A percentile compares a stretch with the other conserved stretches of the same genome.
These are phyloP conservation scores for Radopholus similis DNA, from an alignment of 1,140 invertebrate species.

Conservation along the genomic window DNA sequence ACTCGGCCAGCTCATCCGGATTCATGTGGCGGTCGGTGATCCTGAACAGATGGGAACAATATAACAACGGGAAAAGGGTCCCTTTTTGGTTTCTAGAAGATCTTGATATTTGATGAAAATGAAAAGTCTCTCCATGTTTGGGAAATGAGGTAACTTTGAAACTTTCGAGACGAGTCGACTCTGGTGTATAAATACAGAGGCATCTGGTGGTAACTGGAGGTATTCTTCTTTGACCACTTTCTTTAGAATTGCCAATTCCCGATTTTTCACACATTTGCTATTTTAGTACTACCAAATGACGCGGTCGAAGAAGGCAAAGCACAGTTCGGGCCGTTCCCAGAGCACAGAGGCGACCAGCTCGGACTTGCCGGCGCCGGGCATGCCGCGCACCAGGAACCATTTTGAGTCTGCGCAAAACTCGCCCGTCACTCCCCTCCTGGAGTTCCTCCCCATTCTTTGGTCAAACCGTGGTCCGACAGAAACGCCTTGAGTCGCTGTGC, in stretches of 20 bases:
- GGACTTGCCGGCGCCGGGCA: conserved; percentile 8
- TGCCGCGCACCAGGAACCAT: conserved; percentile 10
- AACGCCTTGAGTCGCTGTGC: neutral
- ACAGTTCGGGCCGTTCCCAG: conserved; percentile 10
- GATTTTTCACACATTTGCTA: neutral
- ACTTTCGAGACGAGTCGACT: no score
- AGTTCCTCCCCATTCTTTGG: no score
- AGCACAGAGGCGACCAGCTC: neutral
- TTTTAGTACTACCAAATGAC: conserved; percentile 9
- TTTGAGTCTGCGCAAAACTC: neutral
- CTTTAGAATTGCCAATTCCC: neutral
- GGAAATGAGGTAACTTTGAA: no score
- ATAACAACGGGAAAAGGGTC: neutral
- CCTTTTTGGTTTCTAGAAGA: no score
- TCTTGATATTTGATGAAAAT: no score
- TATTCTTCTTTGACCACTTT: neutral
- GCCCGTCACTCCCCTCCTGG: no score
- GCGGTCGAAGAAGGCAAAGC: conserved; percentile 2
- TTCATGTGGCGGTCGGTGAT: neutral
- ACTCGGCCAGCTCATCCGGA: neutral
- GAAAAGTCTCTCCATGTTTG: no score
- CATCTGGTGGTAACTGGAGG: neutral
- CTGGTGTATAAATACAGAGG: neutral
- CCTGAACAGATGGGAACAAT: neutral
- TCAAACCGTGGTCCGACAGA: neutral